phyloP scores from a whole-genome alignment of 2,113 vertebrate species.

The Cyanoderma ruficeps region DNA sequence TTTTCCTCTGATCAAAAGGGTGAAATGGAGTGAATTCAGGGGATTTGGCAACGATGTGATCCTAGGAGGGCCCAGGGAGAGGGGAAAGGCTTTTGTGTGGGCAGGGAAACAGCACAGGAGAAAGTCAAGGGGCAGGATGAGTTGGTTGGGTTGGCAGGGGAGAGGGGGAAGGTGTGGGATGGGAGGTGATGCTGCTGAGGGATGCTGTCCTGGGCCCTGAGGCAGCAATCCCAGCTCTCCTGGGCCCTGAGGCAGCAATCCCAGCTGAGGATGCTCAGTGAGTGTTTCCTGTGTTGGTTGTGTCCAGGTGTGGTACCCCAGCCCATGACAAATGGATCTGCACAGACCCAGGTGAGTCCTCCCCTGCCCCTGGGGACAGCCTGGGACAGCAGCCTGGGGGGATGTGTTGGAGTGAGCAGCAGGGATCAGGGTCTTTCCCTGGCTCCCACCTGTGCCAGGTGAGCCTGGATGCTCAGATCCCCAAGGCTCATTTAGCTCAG shows the following conservation, averaged over 20 bases:
- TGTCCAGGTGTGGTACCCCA: constrained; percentile 64
- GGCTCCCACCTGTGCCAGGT: background rate
- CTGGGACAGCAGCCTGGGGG: background rate
- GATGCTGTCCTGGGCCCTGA: background rate
- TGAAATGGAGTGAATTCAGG: background rate
- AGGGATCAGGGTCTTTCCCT: background rate
- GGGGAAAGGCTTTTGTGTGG: background rate
- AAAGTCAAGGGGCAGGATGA: rapidly evolving
- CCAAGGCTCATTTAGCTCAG: background rate
- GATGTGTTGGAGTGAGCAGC: rapidly evolving
- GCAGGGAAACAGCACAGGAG: rapidly evolving
- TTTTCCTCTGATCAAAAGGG: background rate
- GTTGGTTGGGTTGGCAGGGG: background rate
- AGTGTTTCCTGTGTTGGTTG: rapidly evolving
- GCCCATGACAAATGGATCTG: constrained; percentile 70
- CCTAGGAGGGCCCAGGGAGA: background rate
- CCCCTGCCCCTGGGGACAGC: rapidly evolving
- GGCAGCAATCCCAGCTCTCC: too few species aligned
- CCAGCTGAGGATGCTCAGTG: background rate
- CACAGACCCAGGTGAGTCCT: constrained; percentile 67
- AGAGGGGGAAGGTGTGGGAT: background rate
- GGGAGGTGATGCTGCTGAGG: background rate
- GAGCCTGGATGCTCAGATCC: background rate
- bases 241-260: background rate
- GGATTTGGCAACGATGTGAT: background rate